phyloP scores from a whole-genome alignment of 2,888 invertebrate genomes.

The Oligia latruncula region DNA sequence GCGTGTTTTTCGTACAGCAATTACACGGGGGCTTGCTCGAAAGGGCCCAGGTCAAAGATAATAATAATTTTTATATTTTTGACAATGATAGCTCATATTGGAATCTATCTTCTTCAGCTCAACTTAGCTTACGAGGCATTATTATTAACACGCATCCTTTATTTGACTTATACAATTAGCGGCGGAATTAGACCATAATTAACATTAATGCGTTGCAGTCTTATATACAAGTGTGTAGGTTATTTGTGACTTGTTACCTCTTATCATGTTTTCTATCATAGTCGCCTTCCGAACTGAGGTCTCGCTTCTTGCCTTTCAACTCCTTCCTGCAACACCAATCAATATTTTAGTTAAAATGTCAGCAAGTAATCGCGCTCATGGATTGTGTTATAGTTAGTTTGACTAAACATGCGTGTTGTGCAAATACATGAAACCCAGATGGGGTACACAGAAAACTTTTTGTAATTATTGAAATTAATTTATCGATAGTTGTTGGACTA shows the following conservation, averaged over 20 bases:
- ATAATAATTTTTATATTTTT: conserved; percentile 4
- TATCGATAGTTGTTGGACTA: not conserved
- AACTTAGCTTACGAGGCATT: conserved; percentile 37
- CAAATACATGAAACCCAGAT: not conserved
- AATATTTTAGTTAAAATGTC: conserved; percentile 13
- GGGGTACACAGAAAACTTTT: not conserved
- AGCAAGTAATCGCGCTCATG: not conserved
- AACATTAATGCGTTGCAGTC: conserved; percentile 35
- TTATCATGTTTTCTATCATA: conserved; percentile 89
- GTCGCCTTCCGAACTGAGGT: conserved; percentile 87
- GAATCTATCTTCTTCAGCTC: conserved; percentile 10
- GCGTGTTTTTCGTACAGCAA: conserved; percentile 6
- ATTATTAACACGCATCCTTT: conserved; percentile 45
- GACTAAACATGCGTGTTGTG: not conserved
- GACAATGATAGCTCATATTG: conserved; percentile 8
- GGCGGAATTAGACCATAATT: conserved; percentile 46
- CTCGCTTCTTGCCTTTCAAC: conserved; percentile 87
- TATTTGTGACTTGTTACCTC: conserved; percentile 76
- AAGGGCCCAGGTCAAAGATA: conserved; percentile 10
- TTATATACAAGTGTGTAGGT: conserved; percentile 30
- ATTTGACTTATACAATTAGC: conserved; percentile 64
- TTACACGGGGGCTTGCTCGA: conserved; percentile 1
- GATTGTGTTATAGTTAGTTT: not conserved
- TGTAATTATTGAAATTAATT: not conserved
- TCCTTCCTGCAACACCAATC: conserved; percentile 82